phyloP scores from a whole-genome alignment of 2,888 invertebrate species.

The Atherix ibis region DNA sequence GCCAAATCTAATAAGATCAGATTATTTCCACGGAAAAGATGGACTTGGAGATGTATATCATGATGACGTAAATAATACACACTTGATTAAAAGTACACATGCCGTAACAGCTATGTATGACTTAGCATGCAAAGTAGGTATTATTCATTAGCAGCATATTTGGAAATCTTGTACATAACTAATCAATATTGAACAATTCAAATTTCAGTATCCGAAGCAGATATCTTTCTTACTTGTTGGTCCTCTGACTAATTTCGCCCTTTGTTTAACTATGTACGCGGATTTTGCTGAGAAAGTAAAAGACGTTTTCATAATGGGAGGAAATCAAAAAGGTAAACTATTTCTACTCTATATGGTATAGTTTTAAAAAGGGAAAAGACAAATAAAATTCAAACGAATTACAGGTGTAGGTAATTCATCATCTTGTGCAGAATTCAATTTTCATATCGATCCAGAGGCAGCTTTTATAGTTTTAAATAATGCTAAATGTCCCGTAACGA shows the following conservation, averaged over 20 bases:
- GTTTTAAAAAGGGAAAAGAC: neutral
- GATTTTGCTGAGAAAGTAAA: slow-evolving; percentile 45
- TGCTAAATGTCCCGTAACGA: slow-evolving; percentile 38
- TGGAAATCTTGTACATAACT: slow-evolving; percentile 3
- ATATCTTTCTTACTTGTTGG: slow-evolving; percentile 50
- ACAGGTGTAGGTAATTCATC: slow-evolving; percentile 43
- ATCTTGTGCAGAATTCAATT: slow-evolving; percentile 59
- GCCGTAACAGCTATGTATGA: slow-evolving; percentile 45
- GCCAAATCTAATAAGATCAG: slow-evolving; percentile 20
- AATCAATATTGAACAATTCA: slow-evolving; percentile 1
- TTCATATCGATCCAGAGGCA: slow-evolving; percentile 60
- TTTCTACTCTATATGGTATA: neutral
- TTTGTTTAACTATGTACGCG: slow-evolving; percentile 53
- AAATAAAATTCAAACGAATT: neutral
- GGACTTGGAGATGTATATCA: slow-evolving; percentile 51
- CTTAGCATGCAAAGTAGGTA: slow-evolving; percentile 38
- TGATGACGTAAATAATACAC: slow-evolving; percentile 30
- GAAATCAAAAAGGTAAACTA: slow-evolving; percentile 51
- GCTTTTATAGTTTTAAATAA: slow-evolving; percentile 52
- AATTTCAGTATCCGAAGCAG: slow-evolving; percentile 33
- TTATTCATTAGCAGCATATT: neutral
- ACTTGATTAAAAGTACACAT: slow-evolving; percentile 36
- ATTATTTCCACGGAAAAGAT: slow-evolving; percentile 47
- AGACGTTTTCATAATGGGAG: slow-evolving; percentile 62
- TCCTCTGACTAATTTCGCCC: slow-evolving; percentile 64